These are phyloP conservation scores for Syrrhaptes paradoxus DNA, from an alignment of 2,113 vertebrate species.

Conservation along the genomic window DNA sequence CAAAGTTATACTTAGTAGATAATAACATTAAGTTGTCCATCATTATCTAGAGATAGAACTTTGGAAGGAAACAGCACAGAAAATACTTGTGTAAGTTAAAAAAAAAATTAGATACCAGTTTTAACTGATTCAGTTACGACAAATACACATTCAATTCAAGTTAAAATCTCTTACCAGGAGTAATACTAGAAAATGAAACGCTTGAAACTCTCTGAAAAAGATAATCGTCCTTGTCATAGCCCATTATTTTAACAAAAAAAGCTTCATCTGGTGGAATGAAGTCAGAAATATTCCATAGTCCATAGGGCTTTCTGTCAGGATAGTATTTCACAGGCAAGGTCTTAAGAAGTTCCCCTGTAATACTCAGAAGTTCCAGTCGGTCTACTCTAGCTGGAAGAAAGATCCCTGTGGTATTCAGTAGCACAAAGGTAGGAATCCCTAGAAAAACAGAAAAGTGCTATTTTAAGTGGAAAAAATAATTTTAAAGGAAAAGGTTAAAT, in stretches of 20 bases:
- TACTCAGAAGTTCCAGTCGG: constrained; percentile 88
- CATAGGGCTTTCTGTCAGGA: constrained; percentile 84
- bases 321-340: constrained; percentile 90
- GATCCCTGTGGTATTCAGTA: constrained; percentile 93
- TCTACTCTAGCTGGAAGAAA: constrained; percentile 86
- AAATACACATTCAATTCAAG: background rate
- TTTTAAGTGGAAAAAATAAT: background rate
- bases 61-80: background rate
- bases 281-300: constrained; percentile 95
- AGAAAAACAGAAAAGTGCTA: constrained; percentile 26
- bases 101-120: background rate
- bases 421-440: constrained; percentile 93
- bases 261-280: constrained; percentile 92
- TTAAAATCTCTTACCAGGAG: constrained; percentile 83
- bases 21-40: background rate
- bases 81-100: background rate
- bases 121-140: background rate
- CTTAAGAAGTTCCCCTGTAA: constrained; percentile 85
- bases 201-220: constrained; percentile 95
- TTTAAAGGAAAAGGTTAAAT: background rate
- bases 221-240: constrained; percentile 88
- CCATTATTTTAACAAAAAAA: constrained; percentile 91
- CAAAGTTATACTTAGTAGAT: background rate
- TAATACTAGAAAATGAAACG: constrained; percentile 91
- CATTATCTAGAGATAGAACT: background rate